Evolutionary conservation across 2,888 invertebrate genomes (phyloP), one percentile per base, ranked within the genome.

Genomic region (Entomobrya proxima): DNA sequence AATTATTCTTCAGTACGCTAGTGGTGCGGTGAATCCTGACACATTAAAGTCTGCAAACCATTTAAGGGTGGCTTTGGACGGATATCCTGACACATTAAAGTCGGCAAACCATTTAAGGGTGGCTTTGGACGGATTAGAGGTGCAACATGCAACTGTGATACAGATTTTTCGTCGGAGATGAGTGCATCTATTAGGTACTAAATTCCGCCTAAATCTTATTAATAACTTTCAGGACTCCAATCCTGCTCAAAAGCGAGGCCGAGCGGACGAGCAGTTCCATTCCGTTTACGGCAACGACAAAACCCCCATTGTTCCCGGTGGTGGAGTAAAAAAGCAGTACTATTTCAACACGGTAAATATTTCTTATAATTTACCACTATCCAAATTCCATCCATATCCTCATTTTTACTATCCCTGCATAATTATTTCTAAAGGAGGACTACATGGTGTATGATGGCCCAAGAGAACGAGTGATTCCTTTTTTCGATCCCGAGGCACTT

Each of bases 401-500:
- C n/a, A n/a, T n/a, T n/a, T n/a, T n/a, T n/a, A n/a, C n/a, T n/a
- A n/a, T n/a, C n/a, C n/a, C n/a, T n/a, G n/a, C n/a, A n/a, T n/a
- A n/a, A n/a, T 75, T 40, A 64, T n/a, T 61, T 37, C 44, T 47
- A 9, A 50, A 85, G 85, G 80, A 85, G 15, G 80, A 79, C 40
- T 85, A 85, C 27, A 67, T 15, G 13, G 80, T 85, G 0, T 50
- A 30, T 9, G 86, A 86, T 30, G 72, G 81, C 18, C 15, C n/a
- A 13, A 61, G 76, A 3, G 55, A 83, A 30, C 58, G 86, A n/a
- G 50, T 69, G 0, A 24, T 86, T n/a, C 61, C 61, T 24, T 84
- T 87, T 37, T 87, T 84, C 32, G 87, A 87, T 44, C 87, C 87
- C 0, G 87, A 87, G 24, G 44, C 18, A 9, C 77, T 69, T 58